Conservation (phyloP, 2,113 vertebrate species). For the Ancistrus triradiatus region DNA sequence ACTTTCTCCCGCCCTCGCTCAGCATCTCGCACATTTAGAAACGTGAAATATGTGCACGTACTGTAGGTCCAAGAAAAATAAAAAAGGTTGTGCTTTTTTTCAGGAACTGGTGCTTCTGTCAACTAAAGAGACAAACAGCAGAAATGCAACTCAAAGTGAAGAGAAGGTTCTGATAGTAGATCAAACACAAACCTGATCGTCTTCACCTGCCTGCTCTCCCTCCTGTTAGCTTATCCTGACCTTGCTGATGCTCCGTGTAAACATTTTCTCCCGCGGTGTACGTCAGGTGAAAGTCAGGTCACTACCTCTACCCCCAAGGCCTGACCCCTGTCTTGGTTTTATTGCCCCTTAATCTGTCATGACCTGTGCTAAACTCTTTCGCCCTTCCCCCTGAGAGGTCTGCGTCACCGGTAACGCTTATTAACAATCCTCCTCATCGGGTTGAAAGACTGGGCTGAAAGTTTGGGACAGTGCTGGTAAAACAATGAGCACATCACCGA, state of each 20-base stretch:
- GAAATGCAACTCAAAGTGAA: too few species aligned
- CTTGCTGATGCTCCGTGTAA: not conserved
- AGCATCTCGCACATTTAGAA: too few species aligned
- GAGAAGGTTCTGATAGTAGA: too few species aligned
- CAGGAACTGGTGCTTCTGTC: not conserved
- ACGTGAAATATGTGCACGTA: not conserved
- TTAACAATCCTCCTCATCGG: too few species aligned
- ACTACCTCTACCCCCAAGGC: constrained; percentile 9
- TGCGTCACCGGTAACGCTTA: too few species aligned
- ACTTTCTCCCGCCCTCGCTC: not conserved
- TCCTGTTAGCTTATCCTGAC: constrained; percentile 1
- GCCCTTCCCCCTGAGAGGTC: constrained; percentile 13
- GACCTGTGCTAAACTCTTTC: constrained; percentile 29
- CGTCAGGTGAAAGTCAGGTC: constrained; percentile 18
- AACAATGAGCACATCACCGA: too few species aligned
- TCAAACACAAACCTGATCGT: not conserved
- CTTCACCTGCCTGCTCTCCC: constrained; percentile 10
- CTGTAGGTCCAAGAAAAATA: not conserved
- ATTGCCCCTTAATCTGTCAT: constrained; percentile 36
- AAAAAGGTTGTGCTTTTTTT: not conserved
- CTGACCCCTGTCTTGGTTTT: constrained; percentile 31
- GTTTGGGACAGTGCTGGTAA: too few species aligned
- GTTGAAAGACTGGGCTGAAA: too few species aligned
- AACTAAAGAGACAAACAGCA: too few species aligned
- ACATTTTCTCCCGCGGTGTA: constrained; percentile 3